Base-by-base conservation (phyloP, 2,113 vertebrate genomes). In the Mesembrinibis cayennensis region DNA sequence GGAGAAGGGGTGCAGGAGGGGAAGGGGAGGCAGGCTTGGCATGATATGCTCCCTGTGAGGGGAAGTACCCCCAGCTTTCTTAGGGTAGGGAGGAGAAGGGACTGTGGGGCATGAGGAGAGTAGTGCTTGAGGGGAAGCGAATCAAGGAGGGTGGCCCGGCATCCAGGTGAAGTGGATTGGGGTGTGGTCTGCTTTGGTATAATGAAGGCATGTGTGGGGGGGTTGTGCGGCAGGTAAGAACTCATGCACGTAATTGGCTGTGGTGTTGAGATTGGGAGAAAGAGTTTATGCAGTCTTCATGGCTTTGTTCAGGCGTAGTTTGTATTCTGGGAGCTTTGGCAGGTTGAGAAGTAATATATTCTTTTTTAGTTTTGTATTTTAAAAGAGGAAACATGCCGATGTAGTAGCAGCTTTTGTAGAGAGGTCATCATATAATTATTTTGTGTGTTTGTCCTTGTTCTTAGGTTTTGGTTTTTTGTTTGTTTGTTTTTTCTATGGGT, bases 301-400 rank as follows among this genome's bases (percentile, higher is more conserved):
- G 34, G 38, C 25, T 32, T 70, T 92, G n/a, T 86, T 92, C 18
- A 53, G 44, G 52, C 71, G 50, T 93, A 76, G 40, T 77, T 85
- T 95, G 29, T 55, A 61, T 89, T 94, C 92, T 90, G 56, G 50
- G 90, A 87, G 50, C 81, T 94, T 85, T 84, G 73, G 25, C 25
- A 71, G 47, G 19, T 85, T 89, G 72, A 83, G 56, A 71, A 90
- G 38, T 53, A 91, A 86, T 63, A 26, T 69, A 65, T 84, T 93
- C 0, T 82, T 83, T 88, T 95, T 73, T 70, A n/a, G 15, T 58
- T 92, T 79, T 95, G 44, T 94, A 55, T 92, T 89, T 82, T 69
- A 65, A 86, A 82, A 80, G 47, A 56, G 45, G 45, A 91, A 86
- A 40, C 7, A 38, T 74, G 34, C 29, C 1, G 11, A 42, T 65